Percentiles rank a stretch among this genome's conserved stretches.
Conservation (phyloP, 2,113 vertebrate species). For the Leptobrachium ailaonicum region DNA sequence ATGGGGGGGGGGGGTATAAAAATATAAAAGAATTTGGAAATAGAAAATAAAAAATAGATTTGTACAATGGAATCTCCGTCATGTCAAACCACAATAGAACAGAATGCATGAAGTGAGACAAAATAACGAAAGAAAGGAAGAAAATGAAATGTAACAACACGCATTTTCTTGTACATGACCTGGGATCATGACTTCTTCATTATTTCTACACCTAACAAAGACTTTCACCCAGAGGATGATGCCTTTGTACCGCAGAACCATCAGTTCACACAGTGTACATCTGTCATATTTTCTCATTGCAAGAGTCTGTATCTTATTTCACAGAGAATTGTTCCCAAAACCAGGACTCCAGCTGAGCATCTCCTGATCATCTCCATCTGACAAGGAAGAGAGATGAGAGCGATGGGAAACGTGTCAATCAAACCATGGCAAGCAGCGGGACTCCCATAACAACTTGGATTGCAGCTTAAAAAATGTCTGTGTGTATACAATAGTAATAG, state of each 20-base stretch:
- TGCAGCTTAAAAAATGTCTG: too few species aligned
- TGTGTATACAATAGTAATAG: too few species aligned
- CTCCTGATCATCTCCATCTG: conserved; percentile 27
- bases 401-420: conserved; percentile 11
- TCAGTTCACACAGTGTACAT: not conserved
- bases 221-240: not conserved
- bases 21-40: too few species aligned
- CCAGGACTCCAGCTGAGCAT: conserved; percentile 12
- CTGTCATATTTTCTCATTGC: conserved; percentile 33
- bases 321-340: conserved; percentile 8
- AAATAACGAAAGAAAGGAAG: too few species aligned
- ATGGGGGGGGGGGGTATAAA: too few species aligned
- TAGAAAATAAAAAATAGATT: too few species aligned
- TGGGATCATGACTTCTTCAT: not conserved
- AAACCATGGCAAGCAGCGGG: conserved; percentile 9
- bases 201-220: conserved; percentile 1
- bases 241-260: not conserved
- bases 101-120: too few species aligned
- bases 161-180: not conserved
- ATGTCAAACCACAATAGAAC: too few species aligned
- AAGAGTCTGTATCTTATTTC: conserved; percentile 15
- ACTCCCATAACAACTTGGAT: not conserved
- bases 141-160: not conserved
- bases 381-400: conserved; percentile 30
- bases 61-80: too few species aligned